These are phyloP conservation scores for Tenualosa thibaudeaui DNA, from an alignment of 2,797 vertebrate species.

Conservation along the genomic window DNA sequence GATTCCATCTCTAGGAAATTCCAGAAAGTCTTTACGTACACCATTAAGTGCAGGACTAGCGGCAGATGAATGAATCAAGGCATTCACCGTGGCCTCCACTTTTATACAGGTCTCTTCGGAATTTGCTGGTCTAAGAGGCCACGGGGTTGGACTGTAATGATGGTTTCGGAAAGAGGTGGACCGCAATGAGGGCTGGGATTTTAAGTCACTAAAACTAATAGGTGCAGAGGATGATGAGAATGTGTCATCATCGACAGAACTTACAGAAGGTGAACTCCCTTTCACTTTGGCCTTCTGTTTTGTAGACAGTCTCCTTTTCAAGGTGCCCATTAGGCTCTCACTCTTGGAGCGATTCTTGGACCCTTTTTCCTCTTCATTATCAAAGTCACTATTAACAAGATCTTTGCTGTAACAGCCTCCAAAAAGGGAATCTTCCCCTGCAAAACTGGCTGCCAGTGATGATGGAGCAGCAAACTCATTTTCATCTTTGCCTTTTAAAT, in stretches of 20 bases:
- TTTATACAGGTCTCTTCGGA: conserved; percentile 85
- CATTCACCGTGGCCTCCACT: conserved; percentile 81
- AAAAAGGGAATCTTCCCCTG: conserved; percentile 81
- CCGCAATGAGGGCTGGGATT: conserved; percentile 77
- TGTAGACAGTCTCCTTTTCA: conserved; percentile 82
- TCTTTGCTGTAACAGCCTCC: conserved; percentile 84
- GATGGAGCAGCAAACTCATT: conserved; percentile 78
- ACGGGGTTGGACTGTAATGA: conserved; percentile 86
- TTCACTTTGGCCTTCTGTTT: conserved; percentile 86
- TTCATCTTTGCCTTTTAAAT: conserved; percentile 87
- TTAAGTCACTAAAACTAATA: conserved; percentile 78
- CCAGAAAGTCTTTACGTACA: conserved; percentile 88
- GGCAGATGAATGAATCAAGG: conserved; percentile 78
- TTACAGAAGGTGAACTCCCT: conserved; percentile 71
- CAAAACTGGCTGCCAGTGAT: conserved; percentile 75
- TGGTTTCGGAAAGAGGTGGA: conserved; percentile 81
- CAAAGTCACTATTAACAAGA: conserved; percentile 74
- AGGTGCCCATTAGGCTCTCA: conserved; percentile 84
- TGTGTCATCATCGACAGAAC: conserved; percentile 78
- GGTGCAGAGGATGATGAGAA: conserved; percentile 85
- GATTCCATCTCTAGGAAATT: conserved; percentile 84
- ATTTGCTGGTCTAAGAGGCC: conserved; percentile 80
- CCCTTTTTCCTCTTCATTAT: conserved; percentile 75
- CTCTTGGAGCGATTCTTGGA: conserved; percentile 81
- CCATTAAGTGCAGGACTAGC: conserved; percentile 78